phyloP scores from a whole-genome alignment of 1,140 invertebrate species.

The Rhysida immarginata region DNA sequence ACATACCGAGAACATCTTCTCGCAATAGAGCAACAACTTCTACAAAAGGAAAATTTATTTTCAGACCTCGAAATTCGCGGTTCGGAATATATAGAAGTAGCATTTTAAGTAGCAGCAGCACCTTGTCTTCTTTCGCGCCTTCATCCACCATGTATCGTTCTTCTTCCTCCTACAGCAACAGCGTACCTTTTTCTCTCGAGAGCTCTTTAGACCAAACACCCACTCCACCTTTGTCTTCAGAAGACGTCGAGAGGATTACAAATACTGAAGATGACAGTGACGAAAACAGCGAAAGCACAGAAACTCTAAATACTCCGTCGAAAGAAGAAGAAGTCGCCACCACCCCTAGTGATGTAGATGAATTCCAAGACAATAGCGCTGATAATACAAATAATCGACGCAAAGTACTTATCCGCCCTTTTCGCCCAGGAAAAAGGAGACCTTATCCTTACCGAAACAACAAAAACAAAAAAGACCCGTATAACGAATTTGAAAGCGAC shows the following conservation, averaged over 20 bases:
- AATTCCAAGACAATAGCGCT: neutral
- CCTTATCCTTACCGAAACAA: neutral
- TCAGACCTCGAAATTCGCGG: neutral
- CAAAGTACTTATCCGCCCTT: neutral
- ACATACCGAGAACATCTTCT: too few relatives aligned
- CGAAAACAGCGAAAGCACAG: neutral
- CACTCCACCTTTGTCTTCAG: neutral
- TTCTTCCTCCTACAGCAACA: too few relatives aligned
- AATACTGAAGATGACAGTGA: neutral
- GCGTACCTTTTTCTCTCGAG: too few relatives aligned
- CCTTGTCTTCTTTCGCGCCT: too few relatives aligned
- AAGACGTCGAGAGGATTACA: neutral
- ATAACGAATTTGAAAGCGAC: neutral
- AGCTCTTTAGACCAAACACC: neutral
- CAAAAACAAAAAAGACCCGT: neutral
- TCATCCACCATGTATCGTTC: too few relatives aligned
- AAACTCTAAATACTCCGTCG: neutral
- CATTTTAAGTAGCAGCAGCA: neutral
- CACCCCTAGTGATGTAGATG: slow-evolving; percentile 7
- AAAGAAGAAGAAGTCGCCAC: neutral
- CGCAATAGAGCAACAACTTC: too few relatives aligned
- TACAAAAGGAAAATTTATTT: neutral
- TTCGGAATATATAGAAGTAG: neutral
- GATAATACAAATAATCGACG: neutral
- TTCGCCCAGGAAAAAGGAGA: slow-evolving; percentile 1